Percentiles rank a stretch among this genome's conserved stretches.
phyloP scores from a whole-genome alignment of 2,797 vertebrate genomes.

The Glossophaga mutica region DNA sequence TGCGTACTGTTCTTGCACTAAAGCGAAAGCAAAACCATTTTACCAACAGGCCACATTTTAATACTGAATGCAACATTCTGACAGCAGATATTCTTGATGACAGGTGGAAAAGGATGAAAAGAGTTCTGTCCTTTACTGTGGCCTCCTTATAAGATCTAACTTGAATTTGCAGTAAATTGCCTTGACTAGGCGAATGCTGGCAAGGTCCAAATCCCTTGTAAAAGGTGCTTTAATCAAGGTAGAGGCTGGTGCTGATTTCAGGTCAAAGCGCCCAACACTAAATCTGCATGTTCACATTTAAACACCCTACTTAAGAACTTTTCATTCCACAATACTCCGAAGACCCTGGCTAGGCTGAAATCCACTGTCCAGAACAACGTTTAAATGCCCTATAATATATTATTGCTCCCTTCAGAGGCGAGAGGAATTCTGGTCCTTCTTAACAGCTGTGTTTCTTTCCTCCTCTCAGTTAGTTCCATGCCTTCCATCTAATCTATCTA shows the following conservation, averaged over 20 bases:
- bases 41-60: constrained; percentile 72
- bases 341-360: background rate
- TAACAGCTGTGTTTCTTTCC: background rate
- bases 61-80: constrained; percentile 64
- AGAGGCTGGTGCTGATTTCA: background rate
- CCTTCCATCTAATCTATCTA: background rate
- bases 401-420: background rate
- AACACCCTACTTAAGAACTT: background rate
- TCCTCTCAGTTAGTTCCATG: background rate
- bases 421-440: background rate
- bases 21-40: constrained; percentile 75
- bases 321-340: background rate
- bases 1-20: constrained; percentile 60
- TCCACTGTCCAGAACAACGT: background rate
- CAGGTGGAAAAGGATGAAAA: constrained; percentile 66
- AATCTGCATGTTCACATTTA: background rate
- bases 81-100: constrained; percentile 75
- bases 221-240: background rate
- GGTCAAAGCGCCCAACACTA: background rate
- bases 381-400: background rate
- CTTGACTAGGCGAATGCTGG: background rate
- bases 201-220: background rate
- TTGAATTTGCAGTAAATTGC: constrained; percentile 55
- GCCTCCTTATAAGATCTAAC: constrained; percentile 74
- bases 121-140: constrained; percentile 68